Evolutionary conservation across 1,140 invertebrate genomes (phyloP), one percentile per base, ranked within the genome.

Genomic region (Cotesia glomerata): DNA sequence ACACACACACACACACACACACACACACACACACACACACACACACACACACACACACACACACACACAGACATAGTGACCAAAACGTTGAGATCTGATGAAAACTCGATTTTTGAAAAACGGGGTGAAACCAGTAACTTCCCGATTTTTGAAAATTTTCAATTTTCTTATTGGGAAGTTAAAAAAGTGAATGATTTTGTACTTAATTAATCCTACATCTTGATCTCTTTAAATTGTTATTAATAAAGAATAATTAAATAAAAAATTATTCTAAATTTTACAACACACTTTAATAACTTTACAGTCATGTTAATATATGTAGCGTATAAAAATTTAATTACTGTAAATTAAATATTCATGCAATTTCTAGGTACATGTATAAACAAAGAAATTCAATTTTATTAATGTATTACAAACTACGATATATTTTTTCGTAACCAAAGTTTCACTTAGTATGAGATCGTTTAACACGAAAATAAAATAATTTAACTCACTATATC

Each of bases 351-450:
- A 45, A 45, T 45, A 9, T 45, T 45, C 39, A 45, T 45, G 39
- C 39, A 9, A 11, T 45, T 11, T 7, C 39, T 45, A 62, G 61
- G 64, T 58, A 69, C 62, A 76, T 62, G 51, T 64, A 74, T 58
- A 75, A 64, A 71, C 7, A 45, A 45, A 9, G 7, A 9, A 7
- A 45, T 9, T 7, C 39, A 45, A 9, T 8, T 11, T 7, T 26
- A 26, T 26, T 26, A 26, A 45, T 45, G 39, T 45, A 45, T 45
- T 45, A 45, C 7, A 45, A 45, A 76, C 78, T 77, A 76, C 78
- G 80, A 76, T 85, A 80, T 84, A 84, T 85, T 84, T 85, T 85
- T 85, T 78, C 82, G 81, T 84, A 85, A 85, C 84, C 84, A 85
- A 85, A 85, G 84, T 84, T 82, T 75, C 81, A 79, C 39, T 45